These are phyloP conservation scores for Elymnias hypermnestra DNA, from an alignment of 1,140 invertebrate species.

Conservation along the genomic window DNA sequence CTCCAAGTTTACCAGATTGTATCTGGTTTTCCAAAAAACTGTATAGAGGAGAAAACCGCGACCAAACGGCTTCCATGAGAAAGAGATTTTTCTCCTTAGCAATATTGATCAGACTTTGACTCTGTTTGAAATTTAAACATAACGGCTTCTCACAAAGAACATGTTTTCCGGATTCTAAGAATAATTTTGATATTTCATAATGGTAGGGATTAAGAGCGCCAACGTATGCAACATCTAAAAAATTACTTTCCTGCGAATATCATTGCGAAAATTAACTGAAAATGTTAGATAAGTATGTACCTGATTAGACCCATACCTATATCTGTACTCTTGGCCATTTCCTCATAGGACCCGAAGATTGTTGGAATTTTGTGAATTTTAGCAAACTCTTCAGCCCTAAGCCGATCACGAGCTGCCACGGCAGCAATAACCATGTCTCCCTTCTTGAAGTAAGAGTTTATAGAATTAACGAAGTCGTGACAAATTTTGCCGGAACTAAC, in stretches of 20 bases:
- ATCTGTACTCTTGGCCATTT: constrained; percentile 45
- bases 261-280: no score
- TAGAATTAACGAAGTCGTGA: constrained; percentile 55
- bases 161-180: constrained; percentile 86
- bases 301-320: constrained; percentile 54
- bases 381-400: constrained; percentile 45
- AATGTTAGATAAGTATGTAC: no score
- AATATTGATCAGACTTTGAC: constrained; percentile 77
- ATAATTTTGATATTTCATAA: constrained; percentile 80
- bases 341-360: constrained; percentile 43
- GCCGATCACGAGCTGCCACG: constrained; percentile 45
- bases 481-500: constrained; percentile 54
- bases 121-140: constrained; percentile 82
- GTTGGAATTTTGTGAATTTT: constrained; percentile 47
- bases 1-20: constrained; percentile 80
- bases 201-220: constrained; percentile 84
- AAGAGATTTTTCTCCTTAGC: constrained; percentile 83
- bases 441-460: constrained; percentile 49
- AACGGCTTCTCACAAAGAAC: constrained; percentile 92
- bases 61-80: constrained; percentile 92
- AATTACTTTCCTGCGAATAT: no score
- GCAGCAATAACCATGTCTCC: constrained; percentile 43
- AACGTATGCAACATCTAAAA: constrained; percentile 86
- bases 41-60: constrained; percentile 87
- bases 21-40: constrained; percentile 60